Conservation (phyloP, 2,797 vertebrate species). For the Poeciliopsis turneri region DNA sequence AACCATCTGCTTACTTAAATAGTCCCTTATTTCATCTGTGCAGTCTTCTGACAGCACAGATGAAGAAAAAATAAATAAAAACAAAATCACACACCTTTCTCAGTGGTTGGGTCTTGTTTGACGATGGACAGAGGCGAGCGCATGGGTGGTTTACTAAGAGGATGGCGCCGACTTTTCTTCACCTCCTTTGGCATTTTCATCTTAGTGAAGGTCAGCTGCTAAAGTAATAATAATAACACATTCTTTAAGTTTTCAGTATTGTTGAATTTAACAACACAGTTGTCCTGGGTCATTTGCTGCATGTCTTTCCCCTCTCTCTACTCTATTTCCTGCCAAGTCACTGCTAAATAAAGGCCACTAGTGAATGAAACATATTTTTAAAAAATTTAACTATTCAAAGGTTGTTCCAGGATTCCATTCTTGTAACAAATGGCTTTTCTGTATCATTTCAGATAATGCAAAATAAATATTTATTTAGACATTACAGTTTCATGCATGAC, state of each 20-base stretch:
- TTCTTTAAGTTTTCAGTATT: background rate
- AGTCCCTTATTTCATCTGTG: no score
- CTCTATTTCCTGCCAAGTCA: background rate
- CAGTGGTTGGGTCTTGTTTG: conserved; percentile 89
- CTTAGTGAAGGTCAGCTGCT: conserved; percentile 81
- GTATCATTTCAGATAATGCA: background rate
- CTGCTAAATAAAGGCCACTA: background rate
- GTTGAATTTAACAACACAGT: background rate
- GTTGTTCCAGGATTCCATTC: background rate
- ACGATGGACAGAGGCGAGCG: conserved; percentile 91
- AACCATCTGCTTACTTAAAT: no score
- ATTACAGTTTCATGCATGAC: background rate
- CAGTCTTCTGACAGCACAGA: no score
- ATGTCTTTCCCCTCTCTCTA: background rate
- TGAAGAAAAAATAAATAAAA: background rate
- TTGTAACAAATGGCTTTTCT: background rate
- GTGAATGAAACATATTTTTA: background rate
- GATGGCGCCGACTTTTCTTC: conserved; percentile 95
- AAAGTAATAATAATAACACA: conserved; percentile 3
- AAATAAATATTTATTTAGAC: background rate
- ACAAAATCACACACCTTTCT: conserved; percentile 83
- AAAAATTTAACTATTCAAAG: background rate
- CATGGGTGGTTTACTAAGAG: conserved; percentile 90
- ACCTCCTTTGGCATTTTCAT: conserved; percentile 91
- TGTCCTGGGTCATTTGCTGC: background rate